A percentile compares a stretch with the other conserved stretches of the same genome.
Evolutionary conservation across 2,888 invertebrate species (phyloP).

Genomic region (Dione vanillae): DNA sequence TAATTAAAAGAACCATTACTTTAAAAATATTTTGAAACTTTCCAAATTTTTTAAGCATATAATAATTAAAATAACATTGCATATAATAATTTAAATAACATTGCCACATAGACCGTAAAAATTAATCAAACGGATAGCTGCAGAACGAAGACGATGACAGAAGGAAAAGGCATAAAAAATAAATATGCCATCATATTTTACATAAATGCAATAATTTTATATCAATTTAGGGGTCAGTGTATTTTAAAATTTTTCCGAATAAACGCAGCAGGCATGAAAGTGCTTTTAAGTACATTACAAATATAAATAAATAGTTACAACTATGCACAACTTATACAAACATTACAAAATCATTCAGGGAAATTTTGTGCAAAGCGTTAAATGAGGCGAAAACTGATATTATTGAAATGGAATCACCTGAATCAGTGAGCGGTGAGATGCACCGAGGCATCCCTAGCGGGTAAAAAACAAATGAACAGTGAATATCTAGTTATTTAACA

Average conservation of each 20-base stretch:
- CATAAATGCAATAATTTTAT: constrained; percentile 68
- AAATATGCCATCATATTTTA: too few species aligned
- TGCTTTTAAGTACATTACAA: constrained; percentile 70
- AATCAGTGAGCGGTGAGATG: constrained; percentile 25
- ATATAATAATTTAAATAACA: neutral
- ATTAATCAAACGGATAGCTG: constrained; percentile 27
- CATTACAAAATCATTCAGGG: constrained; percentile 6
- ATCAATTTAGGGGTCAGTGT: constrained; percentile 57
- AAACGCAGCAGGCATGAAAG: constrained; percentile 64
- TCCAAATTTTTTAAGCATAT: too few species aligned
- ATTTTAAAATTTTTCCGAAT: constrained; percentile 70
- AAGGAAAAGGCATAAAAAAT: constrained; percentile 62
- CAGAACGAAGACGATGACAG: constrained; percentile 20
- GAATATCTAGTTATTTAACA: constrained; percentile 42
- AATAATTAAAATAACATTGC: neutral
- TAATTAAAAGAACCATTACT: too few species aligned
- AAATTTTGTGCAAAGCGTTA: neutral
- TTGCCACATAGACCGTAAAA: constrained; percentile 6
- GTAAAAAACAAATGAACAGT: constrained; percentile 38
- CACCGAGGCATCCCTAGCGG: constrained; percentile 33
- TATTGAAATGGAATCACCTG: constrained; percentile 27
- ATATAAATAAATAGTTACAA: constrained; percentile 33
- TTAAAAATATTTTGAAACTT: too few species aligned
- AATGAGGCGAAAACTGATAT: constrained; percentile 25
- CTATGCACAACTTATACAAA: neutral